Conservation (phyloP, 2,113 vertebrate genomes). For the Lucifuga dentata region DNA sequence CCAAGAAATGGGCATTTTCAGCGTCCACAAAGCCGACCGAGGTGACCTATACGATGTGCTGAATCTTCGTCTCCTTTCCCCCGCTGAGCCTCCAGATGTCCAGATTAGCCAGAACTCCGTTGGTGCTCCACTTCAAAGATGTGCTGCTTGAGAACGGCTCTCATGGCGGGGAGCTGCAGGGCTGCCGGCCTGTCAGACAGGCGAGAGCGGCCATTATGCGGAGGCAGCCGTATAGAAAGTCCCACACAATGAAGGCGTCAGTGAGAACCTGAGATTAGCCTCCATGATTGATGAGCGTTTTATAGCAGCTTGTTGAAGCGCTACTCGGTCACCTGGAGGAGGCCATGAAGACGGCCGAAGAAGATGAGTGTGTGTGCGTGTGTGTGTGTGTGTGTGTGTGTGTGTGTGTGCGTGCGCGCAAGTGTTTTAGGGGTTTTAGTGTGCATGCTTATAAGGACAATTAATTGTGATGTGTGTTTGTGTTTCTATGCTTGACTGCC, state of each 20-base stretch:
- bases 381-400: conserved; percentile 5
- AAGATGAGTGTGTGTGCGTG: background rate
- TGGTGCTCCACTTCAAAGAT: conserved; percentile 62
- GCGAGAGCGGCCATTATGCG: conserved; percentile 64
- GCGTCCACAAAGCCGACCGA: conserved; percentile 27
- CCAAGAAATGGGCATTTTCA: conserved; percentile 1
- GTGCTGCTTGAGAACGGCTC: conserved; percentile 50
- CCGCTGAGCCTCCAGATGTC: conserved; percentile 63
- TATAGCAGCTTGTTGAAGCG: conserved; percentile 68
- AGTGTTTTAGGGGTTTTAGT: too few species aligned
- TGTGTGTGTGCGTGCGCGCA: conserved; percentile 1
- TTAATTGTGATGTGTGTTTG: too few species aligned
- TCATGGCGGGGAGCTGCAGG: conserved; percentile 53
- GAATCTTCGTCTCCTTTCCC: conserved; percentile 11
- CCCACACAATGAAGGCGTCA: conserved; percentile 79
- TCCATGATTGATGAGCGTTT: conserved; percentile 79
- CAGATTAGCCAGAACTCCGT: conserved; percentile 48
- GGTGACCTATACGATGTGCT: conserved; percentile 20
- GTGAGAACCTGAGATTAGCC: conserved; percentile 76
- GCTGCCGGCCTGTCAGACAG: conserved; percentile 55
- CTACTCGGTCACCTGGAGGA: conserved; percentile 71
- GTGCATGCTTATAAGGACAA: too few species aligned
- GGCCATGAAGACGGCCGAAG: conserved; percentile 16
- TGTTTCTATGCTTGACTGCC: too few species aligned
- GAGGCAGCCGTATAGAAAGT: conserved; percentile 73